phyloP scores from a whole-genome alignment of 30 jellyfish, hydroid and myxozoan genomes.

The Turritopsis dohrnii region DNA sequence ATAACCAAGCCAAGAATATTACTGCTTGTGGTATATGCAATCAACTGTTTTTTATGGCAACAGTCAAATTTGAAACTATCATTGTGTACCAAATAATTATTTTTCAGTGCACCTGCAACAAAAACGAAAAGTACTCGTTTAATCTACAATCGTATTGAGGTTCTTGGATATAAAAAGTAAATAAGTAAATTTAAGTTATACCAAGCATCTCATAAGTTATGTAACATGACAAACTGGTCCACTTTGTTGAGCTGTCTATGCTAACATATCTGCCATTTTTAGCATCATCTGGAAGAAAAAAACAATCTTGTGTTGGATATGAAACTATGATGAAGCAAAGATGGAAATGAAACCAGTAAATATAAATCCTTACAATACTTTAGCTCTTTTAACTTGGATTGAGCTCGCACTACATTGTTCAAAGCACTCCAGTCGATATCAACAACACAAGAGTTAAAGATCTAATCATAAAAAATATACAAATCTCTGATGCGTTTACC shows the following conservation, averaged over 20 bases:
- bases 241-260: background rate
- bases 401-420: constrained; percentile 16
- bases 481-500: too few species aligned
- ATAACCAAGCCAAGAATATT: background rate
- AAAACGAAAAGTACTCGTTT: too few species aligned
- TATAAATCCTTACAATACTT: background rate
- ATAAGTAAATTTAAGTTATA: background rate
- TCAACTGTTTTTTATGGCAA: background rate
- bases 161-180: background rate
- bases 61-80: background rate
- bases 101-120: background rate
- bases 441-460: background rate
- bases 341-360: too few species aligned
- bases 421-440: constrained; percentile 20
- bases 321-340: background rate
- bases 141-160: too few species aligned
- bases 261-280: background rate
- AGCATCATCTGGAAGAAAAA: background rate
- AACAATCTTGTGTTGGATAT: too few species aligned
- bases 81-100: background rate
- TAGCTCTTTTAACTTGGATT: background rate
- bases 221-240: constrained; percentile 1
- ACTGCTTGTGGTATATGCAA: background rate
- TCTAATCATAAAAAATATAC: background rate
- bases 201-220: constrained; percentile 17